Evolutionary conservation across 2,113 vertebrate genomes (phyloP).

Genomic region (Sinocyclocheilus anophthalmus): DNA sequence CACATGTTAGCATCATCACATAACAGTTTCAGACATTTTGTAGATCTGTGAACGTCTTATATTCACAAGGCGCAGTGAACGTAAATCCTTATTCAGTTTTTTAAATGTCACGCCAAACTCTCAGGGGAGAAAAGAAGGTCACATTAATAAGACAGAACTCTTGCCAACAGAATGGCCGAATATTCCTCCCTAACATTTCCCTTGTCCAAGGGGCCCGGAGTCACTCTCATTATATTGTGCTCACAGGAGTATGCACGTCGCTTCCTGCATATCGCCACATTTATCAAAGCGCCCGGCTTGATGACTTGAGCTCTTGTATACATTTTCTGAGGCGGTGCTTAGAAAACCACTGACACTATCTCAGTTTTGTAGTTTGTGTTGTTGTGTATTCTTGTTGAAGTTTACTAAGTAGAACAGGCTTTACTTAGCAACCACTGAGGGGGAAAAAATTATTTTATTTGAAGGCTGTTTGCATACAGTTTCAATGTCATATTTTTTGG

Average conservation of each 20-base stretch:
- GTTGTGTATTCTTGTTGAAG: neutral
- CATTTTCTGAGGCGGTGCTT: neutral
- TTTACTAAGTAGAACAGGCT: neutral
- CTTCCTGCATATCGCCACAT: conserved; percentile 47
- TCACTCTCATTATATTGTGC: conserved; percentile 31
- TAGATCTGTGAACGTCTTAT: neutral
- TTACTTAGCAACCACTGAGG: neutral
- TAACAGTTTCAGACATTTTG: neutral
- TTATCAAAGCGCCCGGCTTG: conserved; percentile 36
- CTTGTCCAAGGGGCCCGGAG: neutral
- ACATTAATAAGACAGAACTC: conserved; percentile 26
- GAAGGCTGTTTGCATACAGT: too few relatives aligned
- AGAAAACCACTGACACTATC: neutral
- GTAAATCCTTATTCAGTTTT: neutral
- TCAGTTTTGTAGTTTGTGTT: neutral
- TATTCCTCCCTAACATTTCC: conserved; percentile 47
- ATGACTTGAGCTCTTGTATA: conserved; percentile 72
- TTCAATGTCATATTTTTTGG: neutral
- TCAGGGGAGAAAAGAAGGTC: conserved; percentile 3
- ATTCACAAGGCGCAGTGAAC: neutral
- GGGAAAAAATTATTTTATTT: too few relatives aligned
- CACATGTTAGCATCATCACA: neutral
- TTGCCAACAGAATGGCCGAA: conserved; percentile 44
- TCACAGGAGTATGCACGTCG: conserved; percentile 41
- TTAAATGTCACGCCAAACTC: conserved; percentile 10